Evolutionary conservation across 2,888 invertebrate species (phyloP), one percentile per base, ranked within the genome.

Genomic region (Clivina fossor): DNA sequence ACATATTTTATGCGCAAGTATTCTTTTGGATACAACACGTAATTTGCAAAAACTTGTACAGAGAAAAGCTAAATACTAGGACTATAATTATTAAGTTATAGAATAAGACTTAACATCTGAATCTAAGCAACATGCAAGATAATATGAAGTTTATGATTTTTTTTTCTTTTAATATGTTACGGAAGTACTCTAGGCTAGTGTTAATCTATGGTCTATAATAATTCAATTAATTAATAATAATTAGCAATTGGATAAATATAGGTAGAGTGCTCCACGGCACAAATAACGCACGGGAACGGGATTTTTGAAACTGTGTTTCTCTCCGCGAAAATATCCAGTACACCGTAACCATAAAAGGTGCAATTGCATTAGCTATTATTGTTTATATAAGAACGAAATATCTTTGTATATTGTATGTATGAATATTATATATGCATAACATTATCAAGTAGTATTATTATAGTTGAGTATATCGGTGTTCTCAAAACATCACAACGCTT

Each of bases 111-210:
- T 61, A 65, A 67, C 65, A 65, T 62, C 67, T 68, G 67, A 65
- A 68, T 67, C 71, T 71, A 71, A 28, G 68, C 70, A 68, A 66
- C 73, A 73, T 72, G 73, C 72, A 72, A 71, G 69, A 68, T 69
- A 71, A 70, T 68, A 68, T 68, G 67, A 71, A 64, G 66, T 69
- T n/a, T 71, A 32, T 46, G 13, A 16, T 69, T n/a, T n/a, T n/a
- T n/a, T n/a, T n/a, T n/a, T n/a, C n/a, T n/a, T n/a, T n/a, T n/a
- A 70, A 71, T 67, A 71, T 66, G 68, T 71, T 71, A 71, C 67
- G 69, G 68, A 70, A 71, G 71, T 71, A 71, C 70, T 71, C 71
- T 72, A 71, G 68, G 68, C 69, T 69, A 70, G 65, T 69, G 70
- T 71, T 46, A 46, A 71, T 70, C 68, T 72, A 73, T 69, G 68